These are phyloP conservation scores for Vultur gryphus DNA, from an alignment of 2,797 vertebrate species.

Conservation along the genomic window DNA sequence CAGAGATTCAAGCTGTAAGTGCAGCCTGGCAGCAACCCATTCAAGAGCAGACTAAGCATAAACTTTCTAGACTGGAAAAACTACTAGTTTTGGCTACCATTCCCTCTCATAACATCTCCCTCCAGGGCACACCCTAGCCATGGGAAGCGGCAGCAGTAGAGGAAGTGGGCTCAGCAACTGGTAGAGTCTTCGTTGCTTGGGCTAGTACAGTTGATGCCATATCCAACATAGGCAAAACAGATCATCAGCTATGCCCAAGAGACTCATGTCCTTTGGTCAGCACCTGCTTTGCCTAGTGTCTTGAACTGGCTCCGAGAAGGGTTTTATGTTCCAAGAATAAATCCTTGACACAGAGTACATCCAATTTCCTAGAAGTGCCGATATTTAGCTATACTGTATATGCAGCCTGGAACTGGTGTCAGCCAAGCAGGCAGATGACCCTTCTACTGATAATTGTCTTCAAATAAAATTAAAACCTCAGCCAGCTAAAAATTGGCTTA, in stretches of 20 bases:
- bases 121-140: not conserved
- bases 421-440: not conserved
- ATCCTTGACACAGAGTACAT: not conserved
- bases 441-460: not conserved
- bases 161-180: not conserved
- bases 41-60: not conserved
- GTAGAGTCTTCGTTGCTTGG: not conserved
- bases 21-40: not conserved
- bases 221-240: not conserved
- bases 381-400: not conserved
- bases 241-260: not conserved
- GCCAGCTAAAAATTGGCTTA: not conserved
- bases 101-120: not conserved
- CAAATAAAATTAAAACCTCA: slow-evolving; percentile 16
- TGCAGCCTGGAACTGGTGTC: not conserved
- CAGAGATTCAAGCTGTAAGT: not conserved
- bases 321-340: not conserved
- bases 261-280: not conserved
- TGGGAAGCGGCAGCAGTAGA: accelerated
- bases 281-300: not conserved
- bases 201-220: not conserved
- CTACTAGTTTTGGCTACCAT: not conserved
- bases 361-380: not conserved
- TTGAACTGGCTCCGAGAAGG: not conserved
- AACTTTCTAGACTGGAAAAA: not conserved